Base-by-base conservation (phyloP, 2,797 vertebrate genomes). In the Odontamblyopus lacepedii region DNA sequence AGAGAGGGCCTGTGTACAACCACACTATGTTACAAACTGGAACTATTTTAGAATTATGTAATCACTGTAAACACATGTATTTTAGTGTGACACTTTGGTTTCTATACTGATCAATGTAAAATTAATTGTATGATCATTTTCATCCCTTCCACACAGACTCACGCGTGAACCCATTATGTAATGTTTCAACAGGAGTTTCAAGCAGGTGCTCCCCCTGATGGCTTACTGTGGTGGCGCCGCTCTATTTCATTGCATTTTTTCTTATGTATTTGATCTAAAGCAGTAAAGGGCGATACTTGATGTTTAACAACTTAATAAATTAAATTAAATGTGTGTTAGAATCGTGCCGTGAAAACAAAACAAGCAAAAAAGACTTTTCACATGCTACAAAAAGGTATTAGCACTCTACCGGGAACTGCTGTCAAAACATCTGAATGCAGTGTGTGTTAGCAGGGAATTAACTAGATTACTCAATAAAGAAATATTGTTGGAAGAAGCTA, bases 91-190 rank as follows among this genome's bases (percentile, higher is more conserved):
- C 5, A 18, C 1, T 27, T 18, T 27, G 63, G 15, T 59, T 27
- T 59, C 12, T 18, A n/a, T 62, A 62, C 60, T 18, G 57, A 5
- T 61, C 11, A 60, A 60, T 7, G 57, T 30, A 29, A 2, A 29
- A 38, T 63, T 38, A 12, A 32, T 44, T 56, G 72, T 56, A 26
- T 59, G n/a, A 59, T 32, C 53, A 60, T 53, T 70, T 70, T 59
- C 55, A 29, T 62, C 44, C 48, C 61, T 69, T 69, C 35, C 56
- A 75, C 62, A 78, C 69, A 74, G 0, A 83, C 78, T 86, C 79
- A 78, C 67, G n/a, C 84, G 85, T 35, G 76, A 71, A 60, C 32
- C 75, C n/a, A 79, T 91, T 91, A 89, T 83, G 85, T 86, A 92
- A 92, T 67, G 67, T 63, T 86, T 55, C 71, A 80, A 85, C 73